Evolutionary conservation across 53 echinoderm and acorn worm genomes (phyloP).

Genomic region (Actinopyga echinites): DNA sequence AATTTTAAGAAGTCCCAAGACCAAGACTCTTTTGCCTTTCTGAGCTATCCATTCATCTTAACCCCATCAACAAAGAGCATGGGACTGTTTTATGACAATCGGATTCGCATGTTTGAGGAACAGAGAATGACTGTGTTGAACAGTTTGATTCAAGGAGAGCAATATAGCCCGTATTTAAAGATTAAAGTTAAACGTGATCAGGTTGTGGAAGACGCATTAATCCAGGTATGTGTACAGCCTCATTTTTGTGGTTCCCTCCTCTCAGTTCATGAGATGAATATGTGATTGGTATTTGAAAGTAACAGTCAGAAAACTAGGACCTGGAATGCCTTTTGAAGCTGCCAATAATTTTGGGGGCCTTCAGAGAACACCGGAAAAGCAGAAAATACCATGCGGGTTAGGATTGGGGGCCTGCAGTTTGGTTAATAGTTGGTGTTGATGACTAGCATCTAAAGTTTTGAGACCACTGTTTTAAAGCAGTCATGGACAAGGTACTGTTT

Average conservation of each 20-base stretch:
- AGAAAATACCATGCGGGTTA: no score
- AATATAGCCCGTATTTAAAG: constrained; percentile 88
- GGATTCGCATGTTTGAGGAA: constrained; percentile 93
- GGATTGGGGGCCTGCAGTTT: no score
- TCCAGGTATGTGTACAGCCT: constrained; percentile 68
- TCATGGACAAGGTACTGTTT: no score
- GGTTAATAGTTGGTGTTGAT: no score
- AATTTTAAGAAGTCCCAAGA: constrained; percentile 81
- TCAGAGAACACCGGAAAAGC: no score
- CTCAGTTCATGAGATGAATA: not conserved
- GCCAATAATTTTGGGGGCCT: no score
- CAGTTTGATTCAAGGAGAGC: constrained; percentile 93
- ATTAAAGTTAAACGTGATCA: constrained; percentile 86
- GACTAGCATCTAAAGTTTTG: no score
- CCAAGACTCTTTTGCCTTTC: constrained; percentile 75
- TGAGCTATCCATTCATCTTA: constrained; percentile 91
- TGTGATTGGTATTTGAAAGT: not conserved
- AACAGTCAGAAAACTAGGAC: not conserved
- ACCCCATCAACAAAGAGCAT: constrained; percentile 89
- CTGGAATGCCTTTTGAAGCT: not conserved
- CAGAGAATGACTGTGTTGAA: constrained; percentile 82
- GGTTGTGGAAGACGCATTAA: constrained; percentile 89
- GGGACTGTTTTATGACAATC: constrained; percentile 92
- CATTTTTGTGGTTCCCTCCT: not conserved
- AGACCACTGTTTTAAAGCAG: no score